Percentiles rank a stretch among this genome's conserved stretches.
These are phyloP conservation scores for Excalfactoria chinensis DNA, from an alignment of 2,113 vertebrate genomes.

Conservation along the genomic window DNA sequence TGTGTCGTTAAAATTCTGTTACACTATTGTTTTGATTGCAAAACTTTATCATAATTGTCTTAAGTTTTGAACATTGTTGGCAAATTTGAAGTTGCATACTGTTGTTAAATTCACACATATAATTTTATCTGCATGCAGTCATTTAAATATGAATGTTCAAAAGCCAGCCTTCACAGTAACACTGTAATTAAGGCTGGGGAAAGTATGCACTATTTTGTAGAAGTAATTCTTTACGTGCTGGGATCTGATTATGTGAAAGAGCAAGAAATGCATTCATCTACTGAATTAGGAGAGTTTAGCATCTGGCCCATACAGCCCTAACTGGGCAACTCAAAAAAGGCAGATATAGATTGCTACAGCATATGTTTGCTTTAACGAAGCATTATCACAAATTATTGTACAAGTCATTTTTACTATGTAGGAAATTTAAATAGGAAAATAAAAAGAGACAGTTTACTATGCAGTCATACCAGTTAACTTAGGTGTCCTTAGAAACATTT, in stretches of 20 bases:
- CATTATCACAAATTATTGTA: rapidly evolving
- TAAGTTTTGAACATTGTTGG: not conserved
- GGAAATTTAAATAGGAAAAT: not conserved
- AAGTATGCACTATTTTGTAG: not conserved
- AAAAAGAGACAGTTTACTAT: not conserved
- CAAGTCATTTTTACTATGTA: not conserved
- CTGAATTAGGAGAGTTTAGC: not conserved
- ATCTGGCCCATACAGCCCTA: not conserved
- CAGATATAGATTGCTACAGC: not conserved
- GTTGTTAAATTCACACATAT: not conserved
- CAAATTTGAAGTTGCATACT: not conserved
- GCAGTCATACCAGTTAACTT: not conserved
- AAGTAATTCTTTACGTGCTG: not conserved
- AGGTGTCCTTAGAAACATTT: not conserved
- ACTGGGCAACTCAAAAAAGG: not conserved
- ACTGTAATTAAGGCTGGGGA: not conserved
- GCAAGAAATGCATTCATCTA: not conserved
- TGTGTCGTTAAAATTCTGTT: not conserved
- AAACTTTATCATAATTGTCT: not conserved
- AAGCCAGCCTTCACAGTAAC: not conserved
- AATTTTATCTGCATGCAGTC: not conserved
- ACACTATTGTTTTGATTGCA: not conserved
- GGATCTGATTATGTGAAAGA: not conserved
- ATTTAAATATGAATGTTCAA: not conserved
- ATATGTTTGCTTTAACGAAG: not conserved